A percentile compares a stretch with the other conserved stretches of the same genome.
Conservation (phyloP, 1,140 invertebrate species). For the Brachionus calyciflorus region DNA sequence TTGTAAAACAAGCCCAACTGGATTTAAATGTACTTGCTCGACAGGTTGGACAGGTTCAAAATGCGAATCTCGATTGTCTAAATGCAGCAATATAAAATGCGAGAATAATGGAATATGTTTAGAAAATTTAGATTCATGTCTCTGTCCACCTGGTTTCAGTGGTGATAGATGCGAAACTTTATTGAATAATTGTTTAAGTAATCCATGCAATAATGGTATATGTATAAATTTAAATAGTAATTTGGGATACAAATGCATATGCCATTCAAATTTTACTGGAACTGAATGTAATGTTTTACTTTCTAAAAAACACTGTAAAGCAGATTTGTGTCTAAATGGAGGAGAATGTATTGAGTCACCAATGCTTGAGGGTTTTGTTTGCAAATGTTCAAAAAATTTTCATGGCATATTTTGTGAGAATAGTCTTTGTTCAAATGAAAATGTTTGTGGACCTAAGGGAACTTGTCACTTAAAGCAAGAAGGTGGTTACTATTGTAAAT, state of each 20-base stretch:
- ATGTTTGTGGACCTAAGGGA: not conserved
- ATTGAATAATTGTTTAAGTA: not conserved
- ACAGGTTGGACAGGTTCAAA: conserved; percentile 34
- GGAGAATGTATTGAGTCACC: conserved; percentile 40
- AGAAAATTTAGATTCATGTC: conserved; percentile 52
- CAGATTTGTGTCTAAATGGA: conserved; percentile 20
- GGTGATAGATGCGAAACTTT: conserved; percentile 48
- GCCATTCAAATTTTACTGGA: conserved; percentile 29
- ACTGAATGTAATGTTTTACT: not conserved
- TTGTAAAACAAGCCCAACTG: conserved; percentile 57
- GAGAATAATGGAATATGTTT: conserved; percentile 51
- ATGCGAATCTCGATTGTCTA: conserved; percentile 74
- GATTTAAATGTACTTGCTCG: conserved; percentile 19
- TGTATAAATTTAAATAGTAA: conserved; percentile 2
- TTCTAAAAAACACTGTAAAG: not conserved
- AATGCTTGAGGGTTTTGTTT: not conserved
- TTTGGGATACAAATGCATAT: conserved; percentile 24
- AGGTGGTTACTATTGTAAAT: conserved; percentile 25
- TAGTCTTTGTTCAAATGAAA: not conserved
- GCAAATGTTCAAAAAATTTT: conserved; percentile 31
- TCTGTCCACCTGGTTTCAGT: conserved; percentile 51
- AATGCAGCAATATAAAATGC: conserved; percentile 68
- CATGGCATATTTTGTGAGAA: conserved; percentile 40
- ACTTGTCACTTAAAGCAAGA: not conserved
- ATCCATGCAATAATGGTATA: conserved; percentile 46